These are phyloP conservation scores for Denticeps clupeoides DNA, from an alignment of 2,797 vertebrate genomes.

Conservation along the genomic window DNA sequence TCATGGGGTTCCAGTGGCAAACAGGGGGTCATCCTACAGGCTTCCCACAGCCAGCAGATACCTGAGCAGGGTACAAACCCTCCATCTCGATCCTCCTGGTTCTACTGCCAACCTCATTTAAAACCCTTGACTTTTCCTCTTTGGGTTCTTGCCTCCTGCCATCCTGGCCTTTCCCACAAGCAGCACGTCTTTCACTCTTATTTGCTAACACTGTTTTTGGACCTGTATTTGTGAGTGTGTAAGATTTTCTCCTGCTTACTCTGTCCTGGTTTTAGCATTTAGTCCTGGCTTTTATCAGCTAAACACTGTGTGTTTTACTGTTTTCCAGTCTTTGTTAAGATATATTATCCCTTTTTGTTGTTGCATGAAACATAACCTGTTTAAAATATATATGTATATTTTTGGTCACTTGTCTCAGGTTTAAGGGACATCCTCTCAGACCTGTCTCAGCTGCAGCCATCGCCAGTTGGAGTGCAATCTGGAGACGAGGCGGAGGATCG, in stretches of 20 bases:
- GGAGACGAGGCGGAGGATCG: conserved; percentile 53
- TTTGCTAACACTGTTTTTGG: no score
- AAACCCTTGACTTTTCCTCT: not conserved
- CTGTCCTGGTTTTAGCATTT: no score
- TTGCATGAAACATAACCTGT: no score
- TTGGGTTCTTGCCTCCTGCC: not conserved
- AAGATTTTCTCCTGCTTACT: no score
- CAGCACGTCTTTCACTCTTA: no score
- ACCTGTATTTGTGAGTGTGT: no score
- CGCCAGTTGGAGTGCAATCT: not conserved
- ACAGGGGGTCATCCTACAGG: conserved; percentile 19
- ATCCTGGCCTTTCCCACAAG: conserved; percentile 2
- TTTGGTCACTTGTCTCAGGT: conserved; percentile 17
- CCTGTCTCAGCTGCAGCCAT: not conserved
- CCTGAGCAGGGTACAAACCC: conserved; percentile 24
- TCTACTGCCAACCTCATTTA: not conserved
- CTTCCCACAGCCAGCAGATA: conserved; percentile 3
- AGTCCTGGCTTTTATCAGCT: no score
- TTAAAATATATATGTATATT: no score
- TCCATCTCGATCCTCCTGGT: not conserved
- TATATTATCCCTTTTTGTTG: no score
- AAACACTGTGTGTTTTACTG: no score
- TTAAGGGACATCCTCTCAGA: conserved; percentile 40
- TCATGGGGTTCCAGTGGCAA: conserved; percentile 25
- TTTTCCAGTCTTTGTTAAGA: no score